These are phyloP conservation scores for Pachypanchax playfairii DNA, from an alignment of 2,113 vertebrate species.

Conservation along the genomic window DNA sequence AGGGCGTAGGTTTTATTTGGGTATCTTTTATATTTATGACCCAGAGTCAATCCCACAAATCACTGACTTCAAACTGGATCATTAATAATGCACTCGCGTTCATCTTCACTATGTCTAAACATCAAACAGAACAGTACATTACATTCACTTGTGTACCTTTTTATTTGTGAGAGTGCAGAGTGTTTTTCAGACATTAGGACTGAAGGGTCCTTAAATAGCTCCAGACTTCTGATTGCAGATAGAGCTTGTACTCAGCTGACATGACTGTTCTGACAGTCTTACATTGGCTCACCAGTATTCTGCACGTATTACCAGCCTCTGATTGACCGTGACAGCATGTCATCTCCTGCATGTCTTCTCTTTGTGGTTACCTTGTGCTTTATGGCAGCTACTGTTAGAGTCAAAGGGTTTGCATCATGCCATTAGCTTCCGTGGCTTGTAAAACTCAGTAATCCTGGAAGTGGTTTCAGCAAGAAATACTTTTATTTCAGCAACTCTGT, in stretches of 20 bases:
- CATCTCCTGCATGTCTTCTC: slow-evolving; percentile 36
- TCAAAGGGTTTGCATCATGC: slow-evolving; percentile 40
- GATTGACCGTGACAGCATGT: slow-evolving; percentile 54
- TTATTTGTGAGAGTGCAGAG: neutral
- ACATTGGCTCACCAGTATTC: slow-evolving; percentile 27
- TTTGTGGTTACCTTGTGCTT: slow-evolving; percentile 46
- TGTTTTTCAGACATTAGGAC: slow-evolving; percentile 14
- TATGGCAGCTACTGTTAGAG: slow-evolving; percentile 53
- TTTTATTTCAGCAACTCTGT: slow-evolving; percentile 54
- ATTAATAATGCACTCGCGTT: no score
- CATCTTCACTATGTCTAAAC: no score
- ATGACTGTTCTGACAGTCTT: slow-evolving; percentile 26
- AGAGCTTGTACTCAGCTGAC: slow-evolving; percentile 33
- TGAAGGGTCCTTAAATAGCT: slow-evolving; percentile 31
- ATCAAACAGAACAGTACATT: no score
- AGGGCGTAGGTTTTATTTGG: no score
- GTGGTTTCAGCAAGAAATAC: slow-evolving; percentile 18
- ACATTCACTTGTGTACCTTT: neutral
- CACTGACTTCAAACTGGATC: no score
- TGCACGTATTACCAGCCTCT: slow-evolving; percentile 19
- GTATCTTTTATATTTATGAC: neutral
- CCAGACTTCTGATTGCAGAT: slow-evolving; percentile 38
- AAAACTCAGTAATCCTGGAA: slow-evolving; percentile 52
- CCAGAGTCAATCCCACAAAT: neutral
- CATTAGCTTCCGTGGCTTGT: slow-evolving; percentile 34